Conservation (phyloP, 1,140 invertebrate species). For the Gryon sp. region DNA sequence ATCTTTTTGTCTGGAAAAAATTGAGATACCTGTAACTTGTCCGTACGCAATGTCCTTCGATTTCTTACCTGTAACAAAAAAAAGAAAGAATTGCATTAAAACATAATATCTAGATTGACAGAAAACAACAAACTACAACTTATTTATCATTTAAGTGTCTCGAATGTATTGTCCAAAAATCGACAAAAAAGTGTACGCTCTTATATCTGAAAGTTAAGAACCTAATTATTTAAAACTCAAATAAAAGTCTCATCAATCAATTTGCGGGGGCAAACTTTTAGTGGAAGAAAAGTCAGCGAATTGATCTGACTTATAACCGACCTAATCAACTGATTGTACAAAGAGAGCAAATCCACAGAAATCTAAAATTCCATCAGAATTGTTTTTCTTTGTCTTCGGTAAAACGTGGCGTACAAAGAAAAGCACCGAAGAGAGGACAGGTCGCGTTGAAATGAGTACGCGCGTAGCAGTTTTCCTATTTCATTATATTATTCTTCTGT, state of each 20-base stretch:
- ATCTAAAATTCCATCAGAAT: constrained; percentile 47
- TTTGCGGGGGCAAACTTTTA: not conserved
- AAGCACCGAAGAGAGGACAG: constrained; percentile 16
- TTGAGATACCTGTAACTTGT: not conserved
- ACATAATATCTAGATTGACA: not conserved
- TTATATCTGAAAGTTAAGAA: constrained; percentile 1
- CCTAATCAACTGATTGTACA: constrained; percentile 36
- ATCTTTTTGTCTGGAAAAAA: too few relatives aligned
- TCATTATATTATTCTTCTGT: constrained; percentile 56
- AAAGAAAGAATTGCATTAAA: not conserved
- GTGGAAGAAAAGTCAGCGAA: not conserved
- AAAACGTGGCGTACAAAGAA: constrained; percentile 29
- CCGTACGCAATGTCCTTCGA: too few relatives aligned
- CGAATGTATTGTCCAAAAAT: not conserved
- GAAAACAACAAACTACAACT: not conserved
- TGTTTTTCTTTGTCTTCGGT: constrained; percentile 36
- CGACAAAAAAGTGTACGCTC: too few relatives aligned
- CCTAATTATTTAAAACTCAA: constrained; percentile 25
- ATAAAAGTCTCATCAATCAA: constrained; percentile 10
- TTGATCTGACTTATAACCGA: constrained; percentile 25
- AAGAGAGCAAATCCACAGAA: constrained; percentile 14
- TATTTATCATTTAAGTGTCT: not conserved
- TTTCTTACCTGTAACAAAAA: constrained; percentile 63
- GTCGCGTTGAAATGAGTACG: constrained; percentile 18
- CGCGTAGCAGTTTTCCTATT: constrained; percentile 60